Evolutionary conservation across 2,888 invertebrate genomes (phyloP).

Genomic region (Horisme vitalbata): DNA sequence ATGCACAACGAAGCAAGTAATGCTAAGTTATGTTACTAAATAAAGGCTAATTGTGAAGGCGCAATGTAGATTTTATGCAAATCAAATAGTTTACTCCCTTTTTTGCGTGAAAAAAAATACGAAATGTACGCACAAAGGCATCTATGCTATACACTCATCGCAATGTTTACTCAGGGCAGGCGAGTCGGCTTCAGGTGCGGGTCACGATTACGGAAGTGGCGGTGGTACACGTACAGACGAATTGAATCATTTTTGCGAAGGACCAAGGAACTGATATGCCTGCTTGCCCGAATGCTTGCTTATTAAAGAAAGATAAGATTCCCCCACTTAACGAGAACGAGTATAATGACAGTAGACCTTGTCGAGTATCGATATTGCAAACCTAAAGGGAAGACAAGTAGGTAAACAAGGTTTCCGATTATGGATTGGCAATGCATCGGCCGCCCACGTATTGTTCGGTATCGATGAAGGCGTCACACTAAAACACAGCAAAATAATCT

Average conservation of each 20-base stretch:
- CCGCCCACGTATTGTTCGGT: slow-evolving; percentile 70
- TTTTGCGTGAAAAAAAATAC: slow-evolving; percentile 55
- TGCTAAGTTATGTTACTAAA: slow-evolving; percentile 49
- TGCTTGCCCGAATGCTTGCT: slow-evolving; percentile 47
- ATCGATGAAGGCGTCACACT: slow-evolving; percentile 68
- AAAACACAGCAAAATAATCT: slow-evolving; percentile 68
- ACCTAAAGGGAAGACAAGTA: slow-evolving; percentile 75
- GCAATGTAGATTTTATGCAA: slow-evolving; percentile 63
- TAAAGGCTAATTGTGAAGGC: slow-evolving; percentile 59
- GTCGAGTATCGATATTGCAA: slow-evolving; percentile 59
- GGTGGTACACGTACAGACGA: slow-evolving; percentile 34
- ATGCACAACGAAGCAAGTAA: slow-evolving; percentile 45
- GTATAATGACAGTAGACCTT: slow-evolving; percentile 62
- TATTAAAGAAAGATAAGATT: slow-evolving; percentile 55
- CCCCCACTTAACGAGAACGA: slow-evolving; percentile 50
- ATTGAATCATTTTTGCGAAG: slow-evolving; percentile 59
- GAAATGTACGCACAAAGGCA: slow-evolving; percentile 30
- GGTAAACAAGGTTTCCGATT: slow-evolving; percentile 72
- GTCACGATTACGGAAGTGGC: slow-evolving; percentile 68
- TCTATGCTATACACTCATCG: slow-evolving; percentile 53
- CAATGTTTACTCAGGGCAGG: slow-evolving; percentile 47
- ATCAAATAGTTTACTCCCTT: slow-evolving; percentile 66
- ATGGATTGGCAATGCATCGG: slow-evolving; percentile 74
- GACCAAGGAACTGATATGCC: slow-evolving; percentile 44
- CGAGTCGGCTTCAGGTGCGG: slow-evolving; percentile 40